A percentile compares a stretch with the other conserved stretches of the same genome.
phyloP scores from a whole-genome alignment of 2,113 vertebrate species.

The Tor tambroides region DNA sequence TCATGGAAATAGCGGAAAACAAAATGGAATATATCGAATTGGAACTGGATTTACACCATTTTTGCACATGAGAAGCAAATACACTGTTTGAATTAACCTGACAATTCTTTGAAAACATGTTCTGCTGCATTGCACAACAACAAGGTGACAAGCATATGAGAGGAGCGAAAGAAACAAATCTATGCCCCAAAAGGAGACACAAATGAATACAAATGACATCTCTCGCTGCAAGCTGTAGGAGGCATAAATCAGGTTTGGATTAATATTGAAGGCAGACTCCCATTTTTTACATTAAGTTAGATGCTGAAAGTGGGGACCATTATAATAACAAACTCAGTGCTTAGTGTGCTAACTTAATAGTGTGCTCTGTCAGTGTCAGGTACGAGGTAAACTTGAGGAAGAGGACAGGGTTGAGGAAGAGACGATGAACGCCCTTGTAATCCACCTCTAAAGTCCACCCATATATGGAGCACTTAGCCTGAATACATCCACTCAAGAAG shows the following conservation, averaged over 20 bases:
- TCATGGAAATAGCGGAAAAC: not conserved
- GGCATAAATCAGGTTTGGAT: constrained; percentile 82
- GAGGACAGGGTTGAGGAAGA: not conserved
- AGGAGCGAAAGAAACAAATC: constrained; percentile 66
- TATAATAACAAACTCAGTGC: constrained; percentile 54
- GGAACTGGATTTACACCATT: not conserved
- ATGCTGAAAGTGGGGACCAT: constrained; percentile 68
- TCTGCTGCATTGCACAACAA: constrained; percentile 64
- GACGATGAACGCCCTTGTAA: constrained; percentile 40
- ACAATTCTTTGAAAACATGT: not conserved
- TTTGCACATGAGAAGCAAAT: not conserved
- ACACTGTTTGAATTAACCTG: not conserved
- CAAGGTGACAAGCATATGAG: constrained; percentile 70
- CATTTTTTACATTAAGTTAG: constrained; percentile 73
- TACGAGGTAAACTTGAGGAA: constrained; percentile 27
- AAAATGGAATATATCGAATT: not conserved
- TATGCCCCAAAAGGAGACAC: constrained; percentile 67
- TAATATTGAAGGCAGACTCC: constrained; percentile 77
- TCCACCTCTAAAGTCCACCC: constrained; percentile 62
- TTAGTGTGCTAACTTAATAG: constrained; percentile 60
- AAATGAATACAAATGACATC: constrained; percentile 92
- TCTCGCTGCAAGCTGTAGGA: constrained; percentile 78
- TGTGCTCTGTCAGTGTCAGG: constrained; percentile 57
- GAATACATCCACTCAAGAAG: constrained; percentile 61
- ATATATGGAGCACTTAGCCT: constrained; percentile 67